These are phyloP conservation scores for Lophius piscatorius DNA, from an alignment of 2,113 vertebrate genomes.

Conservation along the genomic window DNA sequence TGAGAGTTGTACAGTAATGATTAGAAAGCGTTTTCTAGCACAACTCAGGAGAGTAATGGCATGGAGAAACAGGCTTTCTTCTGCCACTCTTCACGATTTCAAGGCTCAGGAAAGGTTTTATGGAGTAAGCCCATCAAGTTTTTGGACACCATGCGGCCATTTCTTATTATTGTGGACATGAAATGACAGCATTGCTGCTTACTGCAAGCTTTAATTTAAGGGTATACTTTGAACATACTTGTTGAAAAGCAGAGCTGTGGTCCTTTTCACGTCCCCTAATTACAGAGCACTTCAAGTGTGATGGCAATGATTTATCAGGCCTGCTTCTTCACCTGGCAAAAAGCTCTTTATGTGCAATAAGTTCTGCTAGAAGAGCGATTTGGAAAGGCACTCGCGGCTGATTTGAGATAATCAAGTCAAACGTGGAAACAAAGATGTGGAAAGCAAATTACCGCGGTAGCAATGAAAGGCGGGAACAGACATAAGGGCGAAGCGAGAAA, in stretches of 20 bases:
- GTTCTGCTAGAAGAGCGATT: constrained; percentile 11
- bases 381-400: constrained; percentile 15
- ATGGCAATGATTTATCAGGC: constrained; percentile 10
- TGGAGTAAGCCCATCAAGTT: constrained; percentile 35
- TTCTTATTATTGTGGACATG: constrained; percentile 55
- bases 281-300: too few relatives aligned
- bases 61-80: constrained; percentile 14
- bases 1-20: constrained; percentile 22
- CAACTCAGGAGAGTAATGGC: constrained; percentile 16
- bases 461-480: constrained; percentile 28
- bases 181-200: constrained; percentile 30
- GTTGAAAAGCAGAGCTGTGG: too few relatives aligned
- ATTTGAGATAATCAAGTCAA: constrained; percentile 29
- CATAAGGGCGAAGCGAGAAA: constrained; percentile 41
- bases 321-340: constrained; percentile 12
- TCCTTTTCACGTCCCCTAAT: too few relatives aligned
- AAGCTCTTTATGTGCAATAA: constrained; percentile 33
- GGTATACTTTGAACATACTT: constrained; percentile 20
- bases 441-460: constrained; percentile 39
- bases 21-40: constrained; percentile 26
- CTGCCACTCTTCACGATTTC: constrained; percentile 7
- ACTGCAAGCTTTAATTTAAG: constrained; percentile 46
- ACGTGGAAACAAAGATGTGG: background rate
- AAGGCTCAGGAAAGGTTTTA: constrained; percentile 26
- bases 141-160: constrained; percentile 50